phyloP scores from a whole-genome alignment of 2,888 invertebrate species.

The Yponomeuta sedellus region DNA sequence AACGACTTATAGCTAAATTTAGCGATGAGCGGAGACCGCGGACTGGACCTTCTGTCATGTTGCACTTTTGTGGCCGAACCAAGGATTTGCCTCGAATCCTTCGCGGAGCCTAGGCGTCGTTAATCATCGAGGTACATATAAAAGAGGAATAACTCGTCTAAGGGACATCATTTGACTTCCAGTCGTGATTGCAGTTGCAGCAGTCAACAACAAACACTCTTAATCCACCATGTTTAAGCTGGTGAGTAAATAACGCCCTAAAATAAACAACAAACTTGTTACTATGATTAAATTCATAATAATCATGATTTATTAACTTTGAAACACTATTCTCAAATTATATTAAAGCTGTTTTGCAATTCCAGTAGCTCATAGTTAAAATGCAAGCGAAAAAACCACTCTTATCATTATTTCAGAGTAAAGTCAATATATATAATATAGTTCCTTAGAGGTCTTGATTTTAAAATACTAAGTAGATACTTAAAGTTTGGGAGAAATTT shows the following conservation, averaged over 20 bases:
- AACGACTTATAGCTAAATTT: not conserved
- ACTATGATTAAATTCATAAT: too few relatives aligned
- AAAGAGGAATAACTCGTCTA: constrained; percentile 23
- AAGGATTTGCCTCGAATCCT: constrained; percentile 8
- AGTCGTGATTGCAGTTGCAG: constrained; percentile 23
- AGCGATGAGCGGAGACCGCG: not conserved
- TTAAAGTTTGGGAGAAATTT: too few relatives aligned
- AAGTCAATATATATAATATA: too few relatives aligned
- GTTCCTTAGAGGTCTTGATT: too few relatives aligned
- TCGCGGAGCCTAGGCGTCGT: constrained; percentile 21
- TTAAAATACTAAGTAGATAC: too few relatives aligned
- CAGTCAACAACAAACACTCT: constrained; percentile 29
- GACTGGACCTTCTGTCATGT: not conserved
- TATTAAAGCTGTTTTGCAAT: too few relatives aligned
- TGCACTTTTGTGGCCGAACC: not conserved
- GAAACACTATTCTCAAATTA: too few relatives aligned
- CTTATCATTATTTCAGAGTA: too few relatives aligned
- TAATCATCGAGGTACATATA: constrained; percentile 32
- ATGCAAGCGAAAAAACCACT: too few relatives aligned
- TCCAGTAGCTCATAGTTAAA: too few relatives aligned
- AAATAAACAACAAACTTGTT: too few relatives aligned
- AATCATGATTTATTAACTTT: too few relatives aligned
- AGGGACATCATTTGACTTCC: constrained; percentile 28
- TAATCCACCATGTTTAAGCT: constrained; percentile 60
- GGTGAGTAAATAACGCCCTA: constrained; percentile 45